These are phyloP conservation scores for Hyaena hyaena DNA, from an alignment of 2,113 vertebrate species.

Conservation along the genomic window DNA sequence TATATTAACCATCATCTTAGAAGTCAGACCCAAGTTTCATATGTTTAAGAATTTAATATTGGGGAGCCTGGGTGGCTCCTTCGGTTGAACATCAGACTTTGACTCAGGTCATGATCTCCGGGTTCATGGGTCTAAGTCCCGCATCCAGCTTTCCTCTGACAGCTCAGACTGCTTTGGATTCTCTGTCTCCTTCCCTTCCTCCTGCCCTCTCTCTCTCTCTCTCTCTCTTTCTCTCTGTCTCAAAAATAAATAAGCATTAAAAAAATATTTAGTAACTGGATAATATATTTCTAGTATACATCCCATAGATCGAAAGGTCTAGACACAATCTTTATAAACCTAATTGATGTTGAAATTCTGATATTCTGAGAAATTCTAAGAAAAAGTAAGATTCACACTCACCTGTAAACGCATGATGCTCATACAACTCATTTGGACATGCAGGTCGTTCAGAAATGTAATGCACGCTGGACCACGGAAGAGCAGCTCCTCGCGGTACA, in stretches of 20 bases:
- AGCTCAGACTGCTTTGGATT: too few relatives aligned
- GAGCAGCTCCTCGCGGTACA: slow-evolving; percentile 98
- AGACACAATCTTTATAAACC: background rate
- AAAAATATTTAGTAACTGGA: background rate
- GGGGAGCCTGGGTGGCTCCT: too few relatives aligned
- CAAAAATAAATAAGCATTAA: too few relatives aligned
- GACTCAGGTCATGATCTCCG: too few relatives aligned
- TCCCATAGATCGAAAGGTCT: background rate
- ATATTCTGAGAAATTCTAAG: background rate
- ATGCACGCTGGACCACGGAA: slow-evolving; percentile 97
- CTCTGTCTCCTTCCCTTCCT: too few relatives aligned
- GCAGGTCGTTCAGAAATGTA: slow-evolving; percentile 95
- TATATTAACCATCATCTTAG: background rate
- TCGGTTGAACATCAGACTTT: too few relatives aligned
- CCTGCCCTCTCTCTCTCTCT: too few relatives aligned
- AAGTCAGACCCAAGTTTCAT: background rate
- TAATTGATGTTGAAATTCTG: background rate
- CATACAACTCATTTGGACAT: background rate
- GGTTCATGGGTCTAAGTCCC: too few relatives aligned
- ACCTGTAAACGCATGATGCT: background rate
- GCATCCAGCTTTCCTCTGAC: too few relatives aligned
- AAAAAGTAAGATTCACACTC: background rate
- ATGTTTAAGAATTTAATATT: background rate
- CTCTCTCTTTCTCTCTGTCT: too few relatives aligned
- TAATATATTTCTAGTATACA: background rate